Base-by-base conservation (phyloP, 2,797 vertebrate genomes). In the Carapus acus region DNA sequence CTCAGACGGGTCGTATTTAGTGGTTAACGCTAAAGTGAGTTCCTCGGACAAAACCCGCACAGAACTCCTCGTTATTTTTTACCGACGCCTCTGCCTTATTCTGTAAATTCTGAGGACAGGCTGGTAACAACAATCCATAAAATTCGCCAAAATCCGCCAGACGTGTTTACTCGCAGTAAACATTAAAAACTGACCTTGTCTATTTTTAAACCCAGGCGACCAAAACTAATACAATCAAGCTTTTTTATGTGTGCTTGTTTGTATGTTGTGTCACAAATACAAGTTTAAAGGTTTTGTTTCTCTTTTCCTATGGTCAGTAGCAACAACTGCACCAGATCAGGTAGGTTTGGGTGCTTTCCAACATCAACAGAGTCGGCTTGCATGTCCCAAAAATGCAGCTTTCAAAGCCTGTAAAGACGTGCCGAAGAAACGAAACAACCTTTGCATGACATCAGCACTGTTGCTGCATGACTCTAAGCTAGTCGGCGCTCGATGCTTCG, bases 251-350 rank as follows among this genome's bases (percentile, higher is more conserved):
- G 37, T 46, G 33, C 33, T 22, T 21, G 31, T 33, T 3, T 20
- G 14, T 31, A 47, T 52, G 53, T 29, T 39, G 1, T 63, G 15
- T 68, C 27, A 41, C 22, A 67, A 49, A 49, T 19, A 15, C 33
- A 49, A 12, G 58, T 38, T 44, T 33, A 17, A 22, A 44, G 20
- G 15, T 20, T 49, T 54, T 71, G 18, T 60, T 29, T 58, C 34
- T 72, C 48, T 70, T 47, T 71, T 63, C 56, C 84, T 84, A 85
- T 66, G 84, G 79, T 90, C 86, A 93, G 91, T 92, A 89, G 88
- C 83, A 76, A 91, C 92, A 76, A 64, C 80, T 78, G 75, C 84
- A 58, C 86, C 90, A 65, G 89, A 91, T 71, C 88, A 93, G 93
- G 92, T 95, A 94, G 91, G 81, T 85, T 79, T 41, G 39, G 56